Conservation (phyloP, 53 echinoderm and acorn worm species). For the Hippasteria phrygiana region DNA sequence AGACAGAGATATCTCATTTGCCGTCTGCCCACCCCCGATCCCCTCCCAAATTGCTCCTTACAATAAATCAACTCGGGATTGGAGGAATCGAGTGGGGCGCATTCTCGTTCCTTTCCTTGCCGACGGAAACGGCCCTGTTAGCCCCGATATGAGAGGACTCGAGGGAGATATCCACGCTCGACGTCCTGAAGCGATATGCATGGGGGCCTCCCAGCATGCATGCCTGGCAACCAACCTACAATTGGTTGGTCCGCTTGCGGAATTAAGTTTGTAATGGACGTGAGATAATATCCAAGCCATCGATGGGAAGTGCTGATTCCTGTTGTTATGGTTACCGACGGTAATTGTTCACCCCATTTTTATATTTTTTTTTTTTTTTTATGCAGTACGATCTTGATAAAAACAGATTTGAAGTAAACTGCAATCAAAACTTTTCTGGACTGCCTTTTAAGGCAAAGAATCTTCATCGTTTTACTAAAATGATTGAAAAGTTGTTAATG, state of each 20-base stretch:
- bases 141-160: not conserved
- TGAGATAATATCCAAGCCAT: constrained; percentile 12
- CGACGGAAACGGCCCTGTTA: not conserved
- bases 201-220: not conserved
- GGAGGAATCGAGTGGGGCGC: not conserved
- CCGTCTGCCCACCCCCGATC: not conserved
- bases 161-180: not conserved
- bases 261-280: not conserved
- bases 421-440: too few relatives aligned
- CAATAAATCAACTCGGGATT: not conserved
- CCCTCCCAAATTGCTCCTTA: not conserved
- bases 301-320: constrained; percentile 17
- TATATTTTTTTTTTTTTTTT: too few relatives aligned
- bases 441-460: too few relatives aligned
- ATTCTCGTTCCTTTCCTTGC: not conserved
- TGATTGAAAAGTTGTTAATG: too few relatives aligned
- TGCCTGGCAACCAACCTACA: constrained; percentile 30
- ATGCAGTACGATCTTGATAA: too few relatives aligned
- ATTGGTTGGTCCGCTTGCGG: constrained; percentile 31
- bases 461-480: too few relatives aligned
- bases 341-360: too few relatives aligned
- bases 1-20: not conserved
- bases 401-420: too few relatives aligned
- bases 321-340: constrained; percentile 7
- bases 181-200: not conserved